Evolutionary conservation across 2,113 vertebrate genomes (phyloP).

Genomic region (rat (Rattus norvegicus)): GRCr8 NC_086024.1:55657501-55658000

Average conservation of each 20-base stretch:
- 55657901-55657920: background rate
- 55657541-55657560: background rate
- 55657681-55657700: background rate
- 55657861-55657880: background rate
- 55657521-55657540: background rate
- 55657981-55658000: background rate
- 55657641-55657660: slow-evolving; percentile 6
- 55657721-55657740: background rate
- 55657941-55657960: background rate
- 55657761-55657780: background rate
- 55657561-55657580: background rate
- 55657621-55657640: background rate
- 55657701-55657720: background rate
- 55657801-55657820: background rate
- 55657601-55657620: background rate
- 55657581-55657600: background rate
- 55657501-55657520: background rate
- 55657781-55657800: background rate
- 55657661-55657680: background rate
- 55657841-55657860: background rate
- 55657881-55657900: background rate
- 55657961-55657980: background rate
- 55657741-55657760: too few species aligned
- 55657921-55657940: background rate
- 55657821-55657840: too few species aligned